A percentile compares a stretch with the other conserved stretches of the same genome.
Evolutionary conservation across 2,797 vertebrate species (phyloP).

Genomic region (Dromococcyx pavoninus): DNA sequence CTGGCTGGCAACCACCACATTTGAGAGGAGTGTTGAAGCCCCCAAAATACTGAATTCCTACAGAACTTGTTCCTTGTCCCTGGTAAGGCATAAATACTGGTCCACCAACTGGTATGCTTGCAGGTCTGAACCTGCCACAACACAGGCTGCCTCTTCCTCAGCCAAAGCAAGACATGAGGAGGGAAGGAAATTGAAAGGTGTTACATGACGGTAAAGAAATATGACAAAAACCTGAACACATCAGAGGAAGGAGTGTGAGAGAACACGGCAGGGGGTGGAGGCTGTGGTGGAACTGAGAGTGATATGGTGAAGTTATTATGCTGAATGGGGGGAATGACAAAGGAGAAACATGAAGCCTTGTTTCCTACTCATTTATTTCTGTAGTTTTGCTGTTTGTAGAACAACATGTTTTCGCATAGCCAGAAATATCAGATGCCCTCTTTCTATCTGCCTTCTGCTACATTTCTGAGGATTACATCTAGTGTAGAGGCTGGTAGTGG

Average conservation of each 20-base stretch:
- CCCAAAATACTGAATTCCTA: not conserved
- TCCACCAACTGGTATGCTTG: not conserved
- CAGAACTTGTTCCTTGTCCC: not conserved
- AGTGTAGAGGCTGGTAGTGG: not conserved
- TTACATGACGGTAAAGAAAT: not conserved
- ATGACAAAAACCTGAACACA: not conserved
- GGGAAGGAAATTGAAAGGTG: not conserved
- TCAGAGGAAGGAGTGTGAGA: not conserved
- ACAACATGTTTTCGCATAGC: not conserved
- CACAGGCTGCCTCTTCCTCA: not conserved
- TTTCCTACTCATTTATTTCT: not conserved
- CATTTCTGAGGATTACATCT: not conserved
- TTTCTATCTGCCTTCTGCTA: not conserved
- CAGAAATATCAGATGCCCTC: conserved; percentile 6
- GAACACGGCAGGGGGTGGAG: not conserved
- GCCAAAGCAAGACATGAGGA: not conserved
- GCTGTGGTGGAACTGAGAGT: not conserved
- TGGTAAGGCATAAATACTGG: not conserved
- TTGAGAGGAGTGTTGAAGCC: not conserved
- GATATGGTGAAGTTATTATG: not conserved
- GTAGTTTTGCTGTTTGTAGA: not conserved
- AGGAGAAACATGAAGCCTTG: not conserved
- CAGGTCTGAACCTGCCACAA: not conserved
- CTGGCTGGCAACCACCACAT: not conserved
- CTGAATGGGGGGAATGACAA: not conserved